Evolutionary conservation across 2,797 vertebrate species (phyloP).

Genomic region (Gouania willdenowi): DNA sequence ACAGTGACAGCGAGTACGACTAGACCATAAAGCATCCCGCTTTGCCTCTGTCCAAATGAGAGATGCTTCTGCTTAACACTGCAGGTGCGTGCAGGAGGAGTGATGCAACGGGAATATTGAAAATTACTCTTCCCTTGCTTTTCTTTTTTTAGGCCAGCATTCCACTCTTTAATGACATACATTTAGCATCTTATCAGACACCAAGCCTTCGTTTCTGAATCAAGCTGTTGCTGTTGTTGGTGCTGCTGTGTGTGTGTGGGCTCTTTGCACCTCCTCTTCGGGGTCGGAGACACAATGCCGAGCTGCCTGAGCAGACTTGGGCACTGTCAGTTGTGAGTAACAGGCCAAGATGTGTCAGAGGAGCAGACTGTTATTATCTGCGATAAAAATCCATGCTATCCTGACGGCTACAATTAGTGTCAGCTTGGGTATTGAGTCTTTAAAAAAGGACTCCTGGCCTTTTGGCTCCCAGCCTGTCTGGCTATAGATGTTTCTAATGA

Average conservation of each 20-base stretch:
- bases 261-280: constrained; percentile 26
- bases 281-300: constrained; percentile 8
- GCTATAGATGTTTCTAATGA: constrained; percentile 80
- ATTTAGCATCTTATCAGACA: constrained; percentile 36
- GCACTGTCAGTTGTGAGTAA: constrained; percentile 58
- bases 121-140: constrained; percentile 54
- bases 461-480: constrained; percentile 79
- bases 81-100: constrained; percentile 60
- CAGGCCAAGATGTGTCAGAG: constrained; percentile 68
- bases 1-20: constrained; percentile 61
- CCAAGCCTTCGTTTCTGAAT: constrained; percentile 20
- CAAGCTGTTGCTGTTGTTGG: constrained; percentile 14
- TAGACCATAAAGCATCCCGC: constrained; percentile 63
- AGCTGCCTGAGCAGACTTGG: constrained; percentile 36
- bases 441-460: constrained; percentile 79
- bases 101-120: constrained; percentile 60
- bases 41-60: constrained; percentile 68
- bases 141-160: constrained; percentile 28
- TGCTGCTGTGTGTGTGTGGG: too few relatives aligned
- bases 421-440: constrained; percentile 80
- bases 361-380: constrained; percentile 77
- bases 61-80: constrained; percentile 61
- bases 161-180: constrained; percentile 18
- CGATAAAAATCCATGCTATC: constrained; percentile 80
- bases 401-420: constrained; percentile 80